phyloP scores from a whole-genome alignment of 2,113 vertebrate genomes.

The Saccopteryx leptura region DNA sequence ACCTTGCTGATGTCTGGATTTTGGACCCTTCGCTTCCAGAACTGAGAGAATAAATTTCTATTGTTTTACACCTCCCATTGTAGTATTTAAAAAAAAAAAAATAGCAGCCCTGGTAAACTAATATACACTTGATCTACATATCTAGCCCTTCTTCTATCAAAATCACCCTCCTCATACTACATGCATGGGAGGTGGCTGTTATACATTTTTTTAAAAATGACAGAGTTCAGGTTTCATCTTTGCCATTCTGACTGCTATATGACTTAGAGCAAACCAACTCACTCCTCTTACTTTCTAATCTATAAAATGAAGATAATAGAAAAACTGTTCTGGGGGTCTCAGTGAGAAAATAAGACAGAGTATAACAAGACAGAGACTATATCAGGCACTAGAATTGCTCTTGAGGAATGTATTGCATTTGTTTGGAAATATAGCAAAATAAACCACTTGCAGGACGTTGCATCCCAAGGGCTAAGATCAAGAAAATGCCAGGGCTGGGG shows the following conservation, averaged over 20 bases:
- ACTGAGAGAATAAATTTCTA: not conserved
- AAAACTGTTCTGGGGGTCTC: not conserved
- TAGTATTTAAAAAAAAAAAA: no score
- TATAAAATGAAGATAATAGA: not conserved
- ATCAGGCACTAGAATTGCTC: not conserved
- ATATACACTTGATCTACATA: not conserved
- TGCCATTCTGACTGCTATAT: not conserved
- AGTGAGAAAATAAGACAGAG: slow-evolving; percentile 5
- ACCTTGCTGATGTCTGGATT: not conserved
- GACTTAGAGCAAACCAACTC: not conserved
- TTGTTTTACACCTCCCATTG: not conserved
- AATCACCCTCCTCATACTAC: not conserved
- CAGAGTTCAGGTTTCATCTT: not conserved
- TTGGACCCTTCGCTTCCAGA: not conserved
- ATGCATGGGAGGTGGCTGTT: not conserved
- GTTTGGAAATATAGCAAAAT: not conserved
- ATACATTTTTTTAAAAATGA: not conserved
- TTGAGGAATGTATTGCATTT: not conserved
- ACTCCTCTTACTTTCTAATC: not conserved
- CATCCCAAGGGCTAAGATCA: not conserved
- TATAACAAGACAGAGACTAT: not conserved
- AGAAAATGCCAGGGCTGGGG: not conserved
- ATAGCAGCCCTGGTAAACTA: not conserved
- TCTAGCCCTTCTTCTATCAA: not conserved
- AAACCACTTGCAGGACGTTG: not conserved